phyloP scores from a whole-genome alignment of 2,797 vertebrate species.

The Dallia pectoralis region DNA sequence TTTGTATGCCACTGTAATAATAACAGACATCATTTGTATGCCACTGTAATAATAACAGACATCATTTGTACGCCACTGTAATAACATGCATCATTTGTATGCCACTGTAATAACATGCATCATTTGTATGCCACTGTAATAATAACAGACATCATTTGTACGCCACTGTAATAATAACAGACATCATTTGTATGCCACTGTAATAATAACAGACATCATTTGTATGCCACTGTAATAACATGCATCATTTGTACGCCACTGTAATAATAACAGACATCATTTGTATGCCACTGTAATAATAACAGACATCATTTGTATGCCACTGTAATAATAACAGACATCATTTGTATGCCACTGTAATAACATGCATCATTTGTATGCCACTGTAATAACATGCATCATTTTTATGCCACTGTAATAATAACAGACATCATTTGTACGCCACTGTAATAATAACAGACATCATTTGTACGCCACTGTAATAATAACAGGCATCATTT shows the following conservation, averaged over 20 bases:
- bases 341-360: background rate
- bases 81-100: background rate
- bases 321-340: too few species aligned
- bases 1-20: background rate
- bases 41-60: slow-evolving; percentile 9
- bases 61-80: background rate
- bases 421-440: too few species aligned
- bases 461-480: background rate
- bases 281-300: background rate
- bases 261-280: too few species aligned
- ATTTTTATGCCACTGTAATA: background rate
- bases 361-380: background rate
- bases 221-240: slow-evolving; percentile 2
- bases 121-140: background rate
- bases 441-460: slow-evolving; percentile 5
- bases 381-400: slow-evolving; percentile 8
- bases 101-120: slow-evolving; percentile 5
- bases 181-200: background rate
- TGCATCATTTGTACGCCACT: background rate
- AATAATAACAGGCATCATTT: too few species aligned
- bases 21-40: background rate
- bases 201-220: too few species aligned
- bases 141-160: too few species aligned
- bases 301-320: background rate
- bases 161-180: slow-evolving; percentile 3